phyloP scores from a whole-genome alignment of 2,797 vertebrate species.

The Etheostoma nigrum region DNA sequence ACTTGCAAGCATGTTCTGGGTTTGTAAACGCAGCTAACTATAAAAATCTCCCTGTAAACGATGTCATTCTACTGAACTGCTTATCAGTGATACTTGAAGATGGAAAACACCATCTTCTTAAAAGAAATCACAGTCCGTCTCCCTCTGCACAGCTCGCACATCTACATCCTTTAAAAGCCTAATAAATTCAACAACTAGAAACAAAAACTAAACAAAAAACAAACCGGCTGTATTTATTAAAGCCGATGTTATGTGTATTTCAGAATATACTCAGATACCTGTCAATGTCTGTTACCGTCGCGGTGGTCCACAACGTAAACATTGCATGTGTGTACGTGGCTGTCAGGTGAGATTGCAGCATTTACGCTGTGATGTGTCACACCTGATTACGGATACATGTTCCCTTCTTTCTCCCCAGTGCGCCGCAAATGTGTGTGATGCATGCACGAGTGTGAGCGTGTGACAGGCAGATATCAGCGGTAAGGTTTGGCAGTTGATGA shows the following conservation, averaged over 20 bases:
- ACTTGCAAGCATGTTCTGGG: conserved; percentile 4
- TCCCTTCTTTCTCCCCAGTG: conserved; percentile 47
- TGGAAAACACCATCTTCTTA: neutral
- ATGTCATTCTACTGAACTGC: conserved; percentile 28
- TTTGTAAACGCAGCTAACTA: no score
- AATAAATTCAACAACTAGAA: conserved; percentile 51
- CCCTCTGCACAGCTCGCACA: conserved; percentile 19
- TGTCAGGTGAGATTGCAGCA: conserved; percentile 80
- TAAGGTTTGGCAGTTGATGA: conserved; percentile 72
- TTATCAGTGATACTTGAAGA: conserved; percentile 27
- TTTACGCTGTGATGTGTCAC: conserved; percentile 83
- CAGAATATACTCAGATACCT: conserved; percentile 71
- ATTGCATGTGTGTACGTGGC: conserved; percentile 55
- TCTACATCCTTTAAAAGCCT: conserved; percentile 45
- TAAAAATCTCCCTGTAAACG: conserved; percentile 12
- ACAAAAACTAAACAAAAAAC: conserved; percentile 54
- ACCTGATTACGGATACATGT: conserved; percentile 81
- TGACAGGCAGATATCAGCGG: conserved; percentile 76
- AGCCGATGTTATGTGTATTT: conserved; percentile 59
- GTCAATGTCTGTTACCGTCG: conserved; percentile 73
- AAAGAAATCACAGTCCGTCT: conserved; percentile 27
- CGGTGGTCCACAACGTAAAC: conserved; percentile 57
- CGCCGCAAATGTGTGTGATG: conserved; percentile 30
- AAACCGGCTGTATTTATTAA: conserved; percentile 73
- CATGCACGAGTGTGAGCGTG: conserved; percentile 27